These are phyloP conservation scores for Agrochola macilenta DNA, from an alignment of 2,888 invertebrate genomes.

Conservation along the genomic window DNA sequence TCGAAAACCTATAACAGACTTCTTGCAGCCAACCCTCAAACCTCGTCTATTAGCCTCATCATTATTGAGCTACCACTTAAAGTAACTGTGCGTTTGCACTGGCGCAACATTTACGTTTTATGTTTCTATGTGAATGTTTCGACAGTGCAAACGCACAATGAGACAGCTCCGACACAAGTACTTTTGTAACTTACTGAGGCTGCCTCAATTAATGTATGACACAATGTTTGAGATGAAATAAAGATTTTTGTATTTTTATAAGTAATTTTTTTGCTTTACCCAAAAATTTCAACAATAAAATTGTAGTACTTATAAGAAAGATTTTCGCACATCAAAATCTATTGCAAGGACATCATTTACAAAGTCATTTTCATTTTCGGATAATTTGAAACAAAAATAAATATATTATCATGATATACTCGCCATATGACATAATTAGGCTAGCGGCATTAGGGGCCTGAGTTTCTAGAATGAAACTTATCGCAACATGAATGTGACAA, in stretches of 20 bases:
- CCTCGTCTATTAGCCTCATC: not conserved
- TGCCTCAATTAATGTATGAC: not conserved
- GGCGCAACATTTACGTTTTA: too few relatives aligned
- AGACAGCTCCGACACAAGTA: too few relatives aligned
- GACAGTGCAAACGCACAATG: too few relatives aligned
- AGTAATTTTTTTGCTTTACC: not conserved
- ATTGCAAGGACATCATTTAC: too few relatives aligned
- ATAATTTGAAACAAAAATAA: too few relatives aligned
- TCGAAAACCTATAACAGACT: too few relatives aligned
- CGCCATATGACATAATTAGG: not conserved
- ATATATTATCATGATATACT: not conserved
- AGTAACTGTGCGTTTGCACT: too few relatives aligned
- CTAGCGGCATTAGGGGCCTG: not conserved
- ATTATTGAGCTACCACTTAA: not conserved
- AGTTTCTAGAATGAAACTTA: not conserved
- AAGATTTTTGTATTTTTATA: not conserved
- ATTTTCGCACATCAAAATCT: not conserved
- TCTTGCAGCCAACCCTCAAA: not conserved
- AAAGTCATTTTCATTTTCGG: too few relatives aligned
- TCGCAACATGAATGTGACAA: not conserved
- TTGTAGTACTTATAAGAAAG: not conserved
- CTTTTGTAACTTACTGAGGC: too few relatives aligned
- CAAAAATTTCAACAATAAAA: not conserved
- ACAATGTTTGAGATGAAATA: not conserved
- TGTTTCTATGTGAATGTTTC: too few relatives aligned